phyloP scores from a whole-genome alignment of 2,113 vertebrate genomes.

The Microtus oregoni region DNA sequence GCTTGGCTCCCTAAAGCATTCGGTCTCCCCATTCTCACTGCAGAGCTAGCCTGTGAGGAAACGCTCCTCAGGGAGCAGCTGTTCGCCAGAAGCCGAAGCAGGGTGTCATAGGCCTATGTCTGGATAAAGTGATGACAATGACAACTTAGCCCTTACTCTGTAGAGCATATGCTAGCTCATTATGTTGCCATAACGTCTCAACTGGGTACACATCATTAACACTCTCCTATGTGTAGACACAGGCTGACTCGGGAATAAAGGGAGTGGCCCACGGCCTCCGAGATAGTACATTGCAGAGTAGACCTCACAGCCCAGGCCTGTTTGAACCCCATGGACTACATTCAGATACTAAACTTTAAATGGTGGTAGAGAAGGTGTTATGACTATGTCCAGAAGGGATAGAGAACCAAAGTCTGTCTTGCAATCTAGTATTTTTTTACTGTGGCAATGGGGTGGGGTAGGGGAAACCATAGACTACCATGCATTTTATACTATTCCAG shows the following conservation, averaged over 20 bases:
- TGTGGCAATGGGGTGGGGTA: background rate
- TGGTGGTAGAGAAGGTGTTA: background rate
- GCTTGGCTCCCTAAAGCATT: conserved; percentile 47
- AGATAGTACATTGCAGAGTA: conserved; percentile 9
- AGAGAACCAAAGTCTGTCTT: conserved; percentile 22
- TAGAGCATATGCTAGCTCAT: background rate
- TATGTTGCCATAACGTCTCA: background rate
- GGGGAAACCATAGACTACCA: conserved; percentile 30
- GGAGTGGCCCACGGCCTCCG: background rate
- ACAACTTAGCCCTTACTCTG: background rate
- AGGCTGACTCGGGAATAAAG: background rate
- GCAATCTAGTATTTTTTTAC: background rate
- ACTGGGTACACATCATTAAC: background rate
- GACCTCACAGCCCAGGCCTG: background rate
- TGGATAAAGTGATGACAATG: background rate
- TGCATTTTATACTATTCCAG: conserved; percentile 39
- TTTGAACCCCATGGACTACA: conserved; percentile 19
- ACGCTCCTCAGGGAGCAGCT: background rate
- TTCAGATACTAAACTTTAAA: background rate
- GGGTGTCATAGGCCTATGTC: background rate
- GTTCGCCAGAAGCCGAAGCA: conserved; percentile 15
- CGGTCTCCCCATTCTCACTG: background rate
- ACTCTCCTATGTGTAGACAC: background rate
- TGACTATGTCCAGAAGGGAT: background rate
- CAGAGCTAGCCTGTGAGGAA: conserved; percentile 44